A percentile compares a stretch with the other conserved stretches of the same genome.
Conservation (phyloP, 1,140 invertebrate species). For the Antheraea mylitta region DNA sequence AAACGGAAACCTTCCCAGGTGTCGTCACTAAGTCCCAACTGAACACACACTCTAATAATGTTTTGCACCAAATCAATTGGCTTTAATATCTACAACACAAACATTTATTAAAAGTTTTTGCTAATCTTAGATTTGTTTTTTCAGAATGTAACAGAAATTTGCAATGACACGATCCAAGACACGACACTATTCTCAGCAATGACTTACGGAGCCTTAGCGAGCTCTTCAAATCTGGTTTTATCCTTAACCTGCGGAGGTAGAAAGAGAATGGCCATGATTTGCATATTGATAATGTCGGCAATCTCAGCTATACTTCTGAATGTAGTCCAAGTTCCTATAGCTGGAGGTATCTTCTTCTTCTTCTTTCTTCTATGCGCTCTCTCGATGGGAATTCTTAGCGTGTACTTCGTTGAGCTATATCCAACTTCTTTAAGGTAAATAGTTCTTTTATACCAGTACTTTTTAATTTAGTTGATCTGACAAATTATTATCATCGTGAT, state of each 20-base stretch:
- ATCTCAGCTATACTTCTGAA: slow-evolving; percentile 53
- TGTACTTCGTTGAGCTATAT: slow-evolving; percentile 71
- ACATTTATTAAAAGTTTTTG: background rate
- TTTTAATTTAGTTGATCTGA: background rate
- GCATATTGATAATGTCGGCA: slow-evolving; percentile 49
- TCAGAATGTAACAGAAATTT: slow-evolving; percentile 46
- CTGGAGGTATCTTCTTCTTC: slow-evolving; percentile 69
- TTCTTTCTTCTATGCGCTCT: slow-evolving; percentile 64
- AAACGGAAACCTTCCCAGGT: no score
- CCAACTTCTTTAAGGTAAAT: slow-evolving; percentile 65
- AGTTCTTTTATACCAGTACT: background rate
- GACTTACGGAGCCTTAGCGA: slow-evolving; percentile 62
- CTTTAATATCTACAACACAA: no score
- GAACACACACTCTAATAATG: no score
- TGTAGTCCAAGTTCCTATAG: slow-evolving; percentile 50
- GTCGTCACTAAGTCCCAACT: no score
- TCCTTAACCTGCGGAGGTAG: slow-evolving; percentile 57
- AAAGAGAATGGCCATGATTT: slow-evolving; percentile 60
- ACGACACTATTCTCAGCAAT: slow-evolving; percentile 66
- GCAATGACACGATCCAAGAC: slow-evolving; percentile 64
- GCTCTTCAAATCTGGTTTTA: slow-evolving; percentile 54
- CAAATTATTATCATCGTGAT: no score
- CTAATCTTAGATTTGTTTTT: slow-evolving; percentile 12
- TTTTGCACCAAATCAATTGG: no score
- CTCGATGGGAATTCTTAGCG: slow-evolving; percentile 66